Percentiles rank a stretch among this genome's conserved stretches.
Evolutionary conservation across 92 coral and sea anemone species (phyloP).

Genomic region (Bergia puertoricense): DNA sequence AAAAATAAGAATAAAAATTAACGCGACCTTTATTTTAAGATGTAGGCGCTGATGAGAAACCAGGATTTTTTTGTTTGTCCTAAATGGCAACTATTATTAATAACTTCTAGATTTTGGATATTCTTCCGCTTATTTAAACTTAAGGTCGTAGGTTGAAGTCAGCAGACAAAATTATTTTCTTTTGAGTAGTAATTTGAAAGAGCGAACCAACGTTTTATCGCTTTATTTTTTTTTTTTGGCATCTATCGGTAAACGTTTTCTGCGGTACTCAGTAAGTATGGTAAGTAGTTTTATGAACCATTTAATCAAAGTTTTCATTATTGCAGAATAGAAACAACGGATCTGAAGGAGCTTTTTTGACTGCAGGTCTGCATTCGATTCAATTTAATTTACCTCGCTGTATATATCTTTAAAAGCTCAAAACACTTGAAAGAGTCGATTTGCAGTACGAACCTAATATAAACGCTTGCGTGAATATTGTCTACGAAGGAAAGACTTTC

Average conservation of each 20-base stretch:
- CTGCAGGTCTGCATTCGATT: background rate
- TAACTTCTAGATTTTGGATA: background rate
- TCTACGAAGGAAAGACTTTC: too few relatives aligned
- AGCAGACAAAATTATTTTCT: too few relatives aligned
- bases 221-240: background rate
- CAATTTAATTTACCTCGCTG: background rate
- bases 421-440: too few relatives aligned
- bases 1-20: too few relatives aligned
- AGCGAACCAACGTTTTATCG: background rate
- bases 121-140: background rate
- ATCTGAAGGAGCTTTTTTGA: background rate
- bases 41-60: too few relatives aligned
- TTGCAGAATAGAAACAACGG: too few relatives aligned
- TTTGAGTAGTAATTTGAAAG: background rate
- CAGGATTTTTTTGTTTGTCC: too few relatives aligned
- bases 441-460: too few relatives aligned
- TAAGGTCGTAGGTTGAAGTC: background rate
- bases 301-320: too few relatives aligned
- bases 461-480: too few relatives aligned
- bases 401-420: too few relatives aligned
- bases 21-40: too few relatives aligned
- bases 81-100: background rate
- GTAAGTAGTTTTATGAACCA: background rate
- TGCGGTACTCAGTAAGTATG: background rate
- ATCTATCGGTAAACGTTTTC: background rate